Percentiles rank a stretch among this genome's conserved stretches.
Evolutionary conservation across 53 echinoderm and acorn worm genomes (phyloP).

Genomic region (Echinarachnius parma): DNA sequence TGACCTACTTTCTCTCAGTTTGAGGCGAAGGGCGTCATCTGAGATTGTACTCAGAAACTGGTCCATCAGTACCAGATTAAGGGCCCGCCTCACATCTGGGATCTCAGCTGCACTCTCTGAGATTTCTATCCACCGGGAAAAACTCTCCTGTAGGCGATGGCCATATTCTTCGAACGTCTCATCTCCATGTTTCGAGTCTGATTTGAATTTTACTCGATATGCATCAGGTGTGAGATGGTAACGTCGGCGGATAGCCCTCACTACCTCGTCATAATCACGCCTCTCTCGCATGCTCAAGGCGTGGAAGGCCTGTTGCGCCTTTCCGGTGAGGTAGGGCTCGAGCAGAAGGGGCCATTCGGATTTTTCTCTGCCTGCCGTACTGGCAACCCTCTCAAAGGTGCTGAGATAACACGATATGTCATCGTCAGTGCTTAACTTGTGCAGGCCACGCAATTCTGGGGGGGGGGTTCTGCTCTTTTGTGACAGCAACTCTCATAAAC

Average conservation of each 20-base stretch:
- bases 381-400: constrained; percentile 54
- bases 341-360: constrained; percentile 38
- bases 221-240: constrained; percentile 53
- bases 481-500: neutral
- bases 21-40: constrained; percentile 14
- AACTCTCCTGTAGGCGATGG: constrained; percentile 27
- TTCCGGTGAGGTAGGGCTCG: constrained; percentile 42
- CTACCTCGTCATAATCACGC: too few relatives aligned
- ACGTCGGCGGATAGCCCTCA: too few relatives aligned
- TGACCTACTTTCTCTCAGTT: constrained; percentile 38
- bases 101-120: constrained; percentile 1
- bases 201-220: too few relatives aligned
- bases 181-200: constrained; percentile 10
- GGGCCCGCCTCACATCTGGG: constrained; percentile 16
- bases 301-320: constrained; percentile 49
- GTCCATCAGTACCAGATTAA: constrained; percentile 39
- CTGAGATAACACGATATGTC: constrained; percentile 46
- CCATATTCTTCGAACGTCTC: constrained; percentile 53
- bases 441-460: constrained; percentile 37
- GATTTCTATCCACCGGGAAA: constrained; percentile 18
- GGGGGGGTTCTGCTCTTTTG: neutral
- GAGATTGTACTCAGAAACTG: constrained; percentile 29
- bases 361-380: neutral
- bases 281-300: constrained; percentile 23
- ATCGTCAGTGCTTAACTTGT: constrained; percentile 50